Evolutionary conservation across 1,140 invertebrate species (phyloP).

Genomic region (Zaprionus nigranus): DNA sequence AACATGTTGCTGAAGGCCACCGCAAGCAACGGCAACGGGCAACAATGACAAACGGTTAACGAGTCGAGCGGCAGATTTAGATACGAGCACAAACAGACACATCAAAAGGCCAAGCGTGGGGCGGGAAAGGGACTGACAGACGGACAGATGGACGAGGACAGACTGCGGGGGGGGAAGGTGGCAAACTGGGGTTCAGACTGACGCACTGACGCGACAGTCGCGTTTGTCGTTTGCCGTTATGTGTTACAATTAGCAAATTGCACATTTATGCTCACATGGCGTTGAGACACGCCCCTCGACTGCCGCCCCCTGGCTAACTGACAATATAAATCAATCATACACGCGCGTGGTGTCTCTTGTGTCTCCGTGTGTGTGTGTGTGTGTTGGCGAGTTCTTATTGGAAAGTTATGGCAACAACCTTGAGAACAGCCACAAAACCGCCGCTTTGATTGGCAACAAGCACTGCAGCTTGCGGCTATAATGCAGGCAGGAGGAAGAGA

Average conservation of each 20-base stretch:
- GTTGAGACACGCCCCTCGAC: constrained; percentile 34
- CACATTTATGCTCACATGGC: constrained; percentile 80
- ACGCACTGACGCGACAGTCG: constrained; percentile 12
- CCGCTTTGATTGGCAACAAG: constrained; percentile 58
- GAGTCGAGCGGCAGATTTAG: constrained; percentile 66
- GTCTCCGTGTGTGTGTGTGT: constrained; percentile 1
- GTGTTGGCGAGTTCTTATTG: constrained; percentile 74
- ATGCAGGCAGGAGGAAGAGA: neutral
- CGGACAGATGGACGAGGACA: neutral
- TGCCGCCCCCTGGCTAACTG: constrained; percentile 42
- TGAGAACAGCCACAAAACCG: constrained; percentile 58
- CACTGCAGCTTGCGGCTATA: neutral
- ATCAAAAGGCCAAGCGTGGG: constrained; percentile 37
- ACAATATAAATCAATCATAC: constrained; percentile 82
- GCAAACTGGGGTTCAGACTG: constrained; percentile 1
- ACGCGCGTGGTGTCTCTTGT: constrained; percentile 9
- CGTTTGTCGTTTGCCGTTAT: constrained; percentile 61
- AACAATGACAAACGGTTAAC: constrained; percentile 76
- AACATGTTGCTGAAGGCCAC: constrained; percentile 14
- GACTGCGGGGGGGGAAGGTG: neutral
- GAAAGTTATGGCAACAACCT: constrained; percentile 73
- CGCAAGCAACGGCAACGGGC: constrained; percentile 26
- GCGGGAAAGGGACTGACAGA: constrained; percentile 35
- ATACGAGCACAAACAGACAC: constrained; percentile 53
- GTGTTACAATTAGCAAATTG: constrained; percentile 82